Evolutionary conservation across 2,888 invertebrate genomes (phyloP), one percentile per base, ranked within the genome.

Genomic region (Melinopterus prodromus): DNA sequence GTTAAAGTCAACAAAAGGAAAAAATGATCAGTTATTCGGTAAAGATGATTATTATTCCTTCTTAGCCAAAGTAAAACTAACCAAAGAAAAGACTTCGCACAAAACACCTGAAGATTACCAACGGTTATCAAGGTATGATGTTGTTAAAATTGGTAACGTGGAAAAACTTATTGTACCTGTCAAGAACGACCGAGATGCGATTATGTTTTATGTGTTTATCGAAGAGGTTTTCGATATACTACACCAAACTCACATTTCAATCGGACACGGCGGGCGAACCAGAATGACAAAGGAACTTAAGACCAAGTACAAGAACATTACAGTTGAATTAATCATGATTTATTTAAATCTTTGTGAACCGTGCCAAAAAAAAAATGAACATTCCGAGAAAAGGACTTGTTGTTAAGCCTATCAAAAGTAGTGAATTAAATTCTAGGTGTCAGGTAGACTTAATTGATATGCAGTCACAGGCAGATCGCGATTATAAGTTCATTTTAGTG

Each of bases 371-470:
- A 77, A 81, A 75, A 79, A 81, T 36, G 35, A 70, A 7, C 12
- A n/a, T 77, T 9, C 71, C 77, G 70, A 53, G 53, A 16, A 79
- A 79, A 79, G 76, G 70, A n/a, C 71, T 79, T n/a, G n/a, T n/a
- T 15, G 79, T 79, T 36, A 75, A 70, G 35, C 78, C 78, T 12
- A 72, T 78, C 14, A 53, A 38, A 15, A 69, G 53, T 37, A 71
- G 71, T 14, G 76, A 79, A 35, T n/a, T 79, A 15, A 79, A 79
- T 26, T 77, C 79, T 12, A 76, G 86, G 75, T 86, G 87, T 76
- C 86, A 87, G 84, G 86, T 86, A 5, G 86, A 88, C 79, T 80
- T 88, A 2, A 86, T 87, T 70, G 86, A 88, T 81, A 83, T 87
- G 83, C 86, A 88, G 81, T 81, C 84, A 7, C 83, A 84, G 38